Percentiles rank a stretch among this genome's conserved stretches.
phyloP scores from a whole-genome alignment of 2,797 vertebrate genomes.

The Erpetoichthys calabaricus region DNA sequence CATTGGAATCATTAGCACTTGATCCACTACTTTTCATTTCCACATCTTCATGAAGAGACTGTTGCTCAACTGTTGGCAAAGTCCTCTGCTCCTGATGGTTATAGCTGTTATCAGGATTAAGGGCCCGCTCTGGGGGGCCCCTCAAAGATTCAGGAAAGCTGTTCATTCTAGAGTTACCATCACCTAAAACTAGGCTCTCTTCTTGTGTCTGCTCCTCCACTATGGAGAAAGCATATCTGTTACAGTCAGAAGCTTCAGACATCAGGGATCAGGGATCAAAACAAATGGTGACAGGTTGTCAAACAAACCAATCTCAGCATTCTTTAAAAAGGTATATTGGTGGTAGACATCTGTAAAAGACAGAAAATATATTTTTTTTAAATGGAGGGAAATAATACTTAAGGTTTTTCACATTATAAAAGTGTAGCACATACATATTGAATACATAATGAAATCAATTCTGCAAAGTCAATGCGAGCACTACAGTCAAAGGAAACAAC shows the following conservation, averaged over 20 bases:
- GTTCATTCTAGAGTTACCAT: slow-evolving; percentile 43
- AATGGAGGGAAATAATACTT: too few relatives aligned
- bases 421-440: too few relatives aligned
- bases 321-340: too few relatives aligned
- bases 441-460: too few relatives aligned
- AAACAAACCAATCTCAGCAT: too few relatives aligned
- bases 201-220: slow-evolving; percentile 41
- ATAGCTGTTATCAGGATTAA: slow-evolving; percentile 52
- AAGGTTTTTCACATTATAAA: too few relatives aligned
- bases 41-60: slow-evolving; percentile 60
- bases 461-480: too few relatives aligned
- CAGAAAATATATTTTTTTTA: too few relatives aligned
- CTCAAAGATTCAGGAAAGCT: slow-evolving; percentile 40
- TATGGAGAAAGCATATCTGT: slow-evolving; percentile 37
- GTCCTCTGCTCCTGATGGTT: slow-evolving; percentile 35
- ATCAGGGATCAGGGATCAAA: slow-evolving; percentile 18
- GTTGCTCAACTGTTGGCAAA: slow-evolving; percentile 30
- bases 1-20: slow-evolving; percentile 60
- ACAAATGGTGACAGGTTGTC: not conserved
- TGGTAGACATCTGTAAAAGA: too few relatives aligned
- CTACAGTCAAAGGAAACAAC: too few relatives aligned
- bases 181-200: slow-evolving; percentile 27
- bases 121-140: slow-evolving; percentile 36
- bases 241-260: slow-evolving; percentile 34
- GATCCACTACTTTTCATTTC: slow-evolving; percentile 69